Conservation (phyloP, 2,888 invertebrate species). For the Pocota personata region DNA sequence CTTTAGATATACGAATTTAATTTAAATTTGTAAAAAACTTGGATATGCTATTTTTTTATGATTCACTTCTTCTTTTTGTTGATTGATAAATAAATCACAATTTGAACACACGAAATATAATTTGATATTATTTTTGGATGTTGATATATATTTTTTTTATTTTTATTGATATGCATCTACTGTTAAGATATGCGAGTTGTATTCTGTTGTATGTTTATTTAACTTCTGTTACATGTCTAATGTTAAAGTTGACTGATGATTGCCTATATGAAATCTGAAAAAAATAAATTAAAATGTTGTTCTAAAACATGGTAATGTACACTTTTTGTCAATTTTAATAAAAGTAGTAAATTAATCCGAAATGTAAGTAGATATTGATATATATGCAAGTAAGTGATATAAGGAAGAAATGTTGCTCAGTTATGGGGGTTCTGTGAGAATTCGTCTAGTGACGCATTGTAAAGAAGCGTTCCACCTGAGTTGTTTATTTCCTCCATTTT, state of each 20-base stretch:
- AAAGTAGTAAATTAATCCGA: too few relatives aligned
- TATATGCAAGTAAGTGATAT: too few relatives aligned
- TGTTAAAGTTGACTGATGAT: not conserved
- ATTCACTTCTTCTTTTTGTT: not conserved
- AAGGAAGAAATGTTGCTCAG: too few relatives aligned
- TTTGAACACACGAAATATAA: not conserved
- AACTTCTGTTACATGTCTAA: not conserved
- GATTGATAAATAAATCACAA: not conserved
- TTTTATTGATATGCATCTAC: not conserved
- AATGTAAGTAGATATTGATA: too few relatives aligned
- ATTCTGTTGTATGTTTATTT: not conserved
- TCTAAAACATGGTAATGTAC: too few relatives aligned
- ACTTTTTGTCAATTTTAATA: too few relatives aligned
- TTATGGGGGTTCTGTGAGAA: too few relatives aligned
- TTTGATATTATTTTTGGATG: not conserved
- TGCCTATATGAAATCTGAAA: not conserved
- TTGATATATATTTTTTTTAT: too few relatives aligned
- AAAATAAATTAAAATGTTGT: not conserved
- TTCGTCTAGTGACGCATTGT: too few relatives aligned
- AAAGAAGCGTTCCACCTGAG: too few relatives aligned
- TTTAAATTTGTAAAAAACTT: not conserved
- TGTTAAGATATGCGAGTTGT: slow-evolving; percentile 19
- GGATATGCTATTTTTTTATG: not conserved
- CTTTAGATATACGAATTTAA: too few relatives aligned
- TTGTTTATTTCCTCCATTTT: too few relatives aligned